Percentiles rank a stretch among this genome's conserved stretches.
Evolutionary conservation across 1,140 invertebrate species (phyloP).

Genomic region (Ceratosolen solmsi): DNA sequence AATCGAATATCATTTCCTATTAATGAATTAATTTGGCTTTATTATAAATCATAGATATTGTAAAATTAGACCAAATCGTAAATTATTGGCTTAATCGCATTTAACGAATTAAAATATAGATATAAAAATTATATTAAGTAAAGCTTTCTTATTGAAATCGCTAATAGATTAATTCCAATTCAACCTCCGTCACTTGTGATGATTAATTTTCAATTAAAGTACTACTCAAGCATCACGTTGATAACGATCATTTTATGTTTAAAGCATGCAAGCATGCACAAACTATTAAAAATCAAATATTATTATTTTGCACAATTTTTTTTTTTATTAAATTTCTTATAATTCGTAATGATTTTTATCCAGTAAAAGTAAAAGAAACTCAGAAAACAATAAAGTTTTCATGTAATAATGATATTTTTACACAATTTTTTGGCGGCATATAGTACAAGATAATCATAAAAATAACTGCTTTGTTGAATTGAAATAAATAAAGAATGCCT

Average conservation of each 20-base stretch:
- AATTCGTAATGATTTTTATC: too few species aligned
- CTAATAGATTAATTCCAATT: slow-evolving; percentile 26
- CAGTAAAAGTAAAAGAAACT: too few species aligned
- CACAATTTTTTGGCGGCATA: too few species aligned
- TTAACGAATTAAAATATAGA: not conserved
- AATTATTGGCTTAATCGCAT: not conserved
- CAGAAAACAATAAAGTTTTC: too few species aligned
- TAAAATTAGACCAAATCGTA: not conserved
- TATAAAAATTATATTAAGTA: not conserved
- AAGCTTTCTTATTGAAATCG: not conserved
- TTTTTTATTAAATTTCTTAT: too few species aligned
- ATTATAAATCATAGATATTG: not conserved
- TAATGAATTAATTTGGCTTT: not conserved
- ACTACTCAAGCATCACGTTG: not conserved
- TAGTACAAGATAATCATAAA: too few species aligned
- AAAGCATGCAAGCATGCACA: not conserved
- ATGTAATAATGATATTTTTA: too few species aligned
- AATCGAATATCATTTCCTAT: slow-evolving; percentile 3
- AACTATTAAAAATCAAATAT: not conserved
- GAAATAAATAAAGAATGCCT: too few species aligned
- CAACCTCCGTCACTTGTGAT: slow-evolving; percentile 10
- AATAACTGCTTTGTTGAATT: too few species aligned
- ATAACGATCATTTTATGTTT: not conserved
- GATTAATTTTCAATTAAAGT: slow-evolving; percentile 38
- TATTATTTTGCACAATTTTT: not conserved